Percentiles rank a stretch among this genome's conserved stretches.
These are phyloP conservation scores for Limulus polyphemus DNA, from an alignment of 2,888 invertebrate genomes.

Conservation along the genomic window DNA sequence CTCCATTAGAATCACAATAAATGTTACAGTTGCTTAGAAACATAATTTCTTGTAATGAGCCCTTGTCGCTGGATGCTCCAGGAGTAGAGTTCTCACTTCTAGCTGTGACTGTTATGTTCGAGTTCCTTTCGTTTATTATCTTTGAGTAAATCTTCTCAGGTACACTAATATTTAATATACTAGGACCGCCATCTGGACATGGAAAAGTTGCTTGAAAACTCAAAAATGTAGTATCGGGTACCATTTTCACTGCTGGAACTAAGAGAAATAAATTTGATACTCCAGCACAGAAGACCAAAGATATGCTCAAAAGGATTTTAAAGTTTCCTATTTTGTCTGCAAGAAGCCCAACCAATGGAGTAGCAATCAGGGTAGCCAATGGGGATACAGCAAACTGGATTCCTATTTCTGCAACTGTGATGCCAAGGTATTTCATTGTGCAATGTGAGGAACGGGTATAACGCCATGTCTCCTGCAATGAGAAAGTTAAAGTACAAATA, in stretches of 20 bases:
- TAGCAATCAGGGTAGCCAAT: slow-evolving; percentile 60
- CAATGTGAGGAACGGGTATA: slow-evolving; percentile 65
- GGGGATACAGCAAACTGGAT: slow-evolving; percentile 67
- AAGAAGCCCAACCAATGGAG: slow-evolving; percentile 59
- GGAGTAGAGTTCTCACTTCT: too few relatives aligned
- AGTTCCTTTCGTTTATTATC: too few relatives aligned
- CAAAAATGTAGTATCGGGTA: neutral
- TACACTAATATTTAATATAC: too few relatives aligned
- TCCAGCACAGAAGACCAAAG: slow-evolving; percentile 4
- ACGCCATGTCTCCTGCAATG: slow-evolving; percentile 53
- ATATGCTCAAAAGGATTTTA: slow-evolving; percentile 42
- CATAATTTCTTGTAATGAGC: too few relatives aligned
- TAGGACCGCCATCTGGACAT: too few relatives aligned
- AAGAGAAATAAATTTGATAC: slow-evolving; percentile 1
- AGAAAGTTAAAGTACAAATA: neutral
- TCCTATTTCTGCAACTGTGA: slow-evolving; percentile 64
- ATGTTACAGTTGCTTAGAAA: too few relatives aligned
- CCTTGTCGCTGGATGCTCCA: too few relatives aligned
- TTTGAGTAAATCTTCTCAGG: too few relatives aligned
- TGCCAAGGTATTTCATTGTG: slow-evolving; percentile 64
- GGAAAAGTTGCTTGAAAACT: neutral
- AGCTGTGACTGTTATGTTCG: too few relatives aligned
- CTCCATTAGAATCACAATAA: too few relatives aligned
- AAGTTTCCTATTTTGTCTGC: slow-evolving; percentile 70
- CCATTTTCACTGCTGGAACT: neutral